Evolutionary conservation across 2,113 vertebrate species (phyloP), one percentile per base, ranked within the genome.

Genomic region (Rallus limicola): DNA sequence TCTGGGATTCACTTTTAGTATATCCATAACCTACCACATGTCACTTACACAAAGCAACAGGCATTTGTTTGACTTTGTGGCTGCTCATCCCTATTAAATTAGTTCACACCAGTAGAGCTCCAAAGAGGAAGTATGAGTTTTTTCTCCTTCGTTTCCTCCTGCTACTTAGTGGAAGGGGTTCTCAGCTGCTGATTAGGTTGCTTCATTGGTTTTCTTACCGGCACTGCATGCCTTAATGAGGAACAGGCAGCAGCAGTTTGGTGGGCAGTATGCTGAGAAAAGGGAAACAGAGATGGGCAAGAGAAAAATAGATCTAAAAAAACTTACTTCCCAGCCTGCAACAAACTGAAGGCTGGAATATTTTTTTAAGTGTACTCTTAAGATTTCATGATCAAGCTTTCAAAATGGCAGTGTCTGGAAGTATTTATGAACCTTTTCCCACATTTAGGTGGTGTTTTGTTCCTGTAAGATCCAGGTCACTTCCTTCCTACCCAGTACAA

Each of bases 61-160:
- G 69, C 52, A 69, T 26, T 93, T 91, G 33, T 88, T 92, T 88
- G 95, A 63, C 67, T 85, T 95, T 76, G 82, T 88, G 85, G 70
- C 82, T 88, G 85, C 75, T 93, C 95, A 93, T 94, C 82, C 67
- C 59, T 95, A 94, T 96, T 94, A 97, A 96, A 93, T 95, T 87
- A 91, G 56, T 94, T 91, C 82, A 85, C 75, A 85, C 59, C 82
- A 82, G 75, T 92, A 90, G 85, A 94, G 90, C 63, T 96, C 79
- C 92, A 95, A 94, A 94, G 82, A 87, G n/a, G 67, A 97, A 76
- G 13, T 44, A 91, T 31, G 72, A 85, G 58, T 38, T 68, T 95
- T 95, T 96, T 91, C 85, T 92, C 87, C 77, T 93, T 91, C 23
- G 1, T 93, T 96, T 95, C 85, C 70, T 95, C 70, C 44, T 88